phyloP scores from a whole-genome alignment of 2,888 invertebrate species.

The Lymantria dispar region DNA sequence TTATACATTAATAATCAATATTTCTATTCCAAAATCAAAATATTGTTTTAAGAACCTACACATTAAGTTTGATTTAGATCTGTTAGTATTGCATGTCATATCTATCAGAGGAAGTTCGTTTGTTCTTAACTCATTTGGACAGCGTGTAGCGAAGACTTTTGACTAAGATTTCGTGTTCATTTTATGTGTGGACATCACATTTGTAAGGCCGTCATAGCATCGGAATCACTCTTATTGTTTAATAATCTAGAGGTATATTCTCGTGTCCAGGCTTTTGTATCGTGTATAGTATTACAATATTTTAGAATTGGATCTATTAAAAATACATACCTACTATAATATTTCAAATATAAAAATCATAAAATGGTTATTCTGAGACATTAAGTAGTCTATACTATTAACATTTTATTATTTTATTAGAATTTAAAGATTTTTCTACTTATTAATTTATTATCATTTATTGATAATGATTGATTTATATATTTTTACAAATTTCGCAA shows the following conservation, averaged over 20 bases:
- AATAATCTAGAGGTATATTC: slow-evolving; percentile 10
- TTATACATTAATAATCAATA: not conserved
- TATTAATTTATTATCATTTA: no score
- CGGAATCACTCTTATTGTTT: slow-evolving; percentile 15
- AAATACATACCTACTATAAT: no score
- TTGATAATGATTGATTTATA: no score
- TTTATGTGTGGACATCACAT: slow-evolving; percentile 6
- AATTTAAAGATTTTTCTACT: no score
- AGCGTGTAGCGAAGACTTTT: slow-evolving; percentile 17
- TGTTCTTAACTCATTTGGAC: slow-evolving; percentile 11
- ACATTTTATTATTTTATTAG: no score
- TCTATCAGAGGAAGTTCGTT: not conserved
- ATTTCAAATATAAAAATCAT: no score
- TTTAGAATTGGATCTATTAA: not conserved
- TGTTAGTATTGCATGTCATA: not conserved
- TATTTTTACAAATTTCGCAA: no score
- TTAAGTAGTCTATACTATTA: no score
- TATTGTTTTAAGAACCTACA: not conserved
- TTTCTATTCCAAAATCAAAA: not conserved
- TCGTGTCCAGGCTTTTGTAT: slow-evolving; percentile 18
- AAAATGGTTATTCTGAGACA: no score
- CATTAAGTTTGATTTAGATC: not conserved
- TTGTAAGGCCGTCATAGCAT: not conserved
- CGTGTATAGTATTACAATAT: slow-evolving; percentile 3
- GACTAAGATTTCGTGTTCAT: not conserved